Conservation (phyloP, 1,140 invertebrate genomes). For the Limonius californicus region DNA sequence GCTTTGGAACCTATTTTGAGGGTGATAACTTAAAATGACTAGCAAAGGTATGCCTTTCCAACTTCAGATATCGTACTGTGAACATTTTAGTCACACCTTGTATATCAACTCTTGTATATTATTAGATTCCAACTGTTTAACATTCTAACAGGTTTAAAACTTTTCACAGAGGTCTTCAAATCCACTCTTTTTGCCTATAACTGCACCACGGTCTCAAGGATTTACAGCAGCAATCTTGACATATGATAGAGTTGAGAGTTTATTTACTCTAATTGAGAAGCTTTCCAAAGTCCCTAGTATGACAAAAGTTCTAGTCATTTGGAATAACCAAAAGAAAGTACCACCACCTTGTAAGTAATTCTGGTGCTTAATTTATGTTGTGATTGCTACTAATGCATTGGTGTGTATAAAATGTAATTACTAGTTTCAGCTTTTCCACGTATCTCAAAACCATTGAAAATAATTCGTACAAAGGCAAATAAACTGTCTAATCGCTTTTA, state of each 20-base stretch:
- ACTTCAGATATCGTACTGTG: no score
- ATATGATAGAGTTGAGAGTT: slow-evolving; percentile 83
- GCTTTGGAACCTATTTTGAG: no score
- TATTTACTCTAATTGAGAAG: slow-evolving; percentile 81
- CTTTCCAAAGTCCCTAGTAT: slow-evolving; percentile 79
- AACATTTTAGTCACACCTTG: no score
- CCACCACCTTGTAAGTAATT: slow-evolving; percentile 69
- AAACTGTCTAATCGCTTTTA: slow-evolving; percentile 92
- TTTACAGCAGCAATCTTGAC: slow-evolving; percentile 91
- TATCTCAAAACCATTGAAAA: slow-evolving; percentile 82
- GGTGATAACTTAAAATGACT: no score
- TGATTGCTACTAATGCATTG: slow-evolving; percentile 11
- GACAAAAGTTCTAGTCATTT: slow-evolving; percentile 83
- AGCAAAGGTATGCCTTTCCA: no score
- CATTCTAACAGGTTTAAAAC: not conserved
- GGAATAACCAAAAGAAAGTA: slow-evolving; percentile 88
- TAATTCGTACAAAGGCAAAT: slow-evolving; percentile 88
- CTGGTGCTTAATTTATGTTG: not conserved
- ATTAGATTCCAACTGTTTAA: no score
- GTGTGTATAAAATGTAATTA: no score
- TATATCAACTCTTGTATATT: no score
- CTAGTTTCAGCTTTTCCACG: slow-evolving; percentile 82
- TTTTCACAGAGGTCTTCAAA: slow-evolving; percentile 52
- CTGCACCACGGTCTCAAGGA: slow-evolving; percentile 77
- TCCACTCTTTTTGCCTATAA: slow-evolving; percentile 79